These are phyloP conservation scores for Dryadula phaetusa DNA, from an alignment of 2,888 invertebrate genomes.

Conservation along the genomic window DNA sequence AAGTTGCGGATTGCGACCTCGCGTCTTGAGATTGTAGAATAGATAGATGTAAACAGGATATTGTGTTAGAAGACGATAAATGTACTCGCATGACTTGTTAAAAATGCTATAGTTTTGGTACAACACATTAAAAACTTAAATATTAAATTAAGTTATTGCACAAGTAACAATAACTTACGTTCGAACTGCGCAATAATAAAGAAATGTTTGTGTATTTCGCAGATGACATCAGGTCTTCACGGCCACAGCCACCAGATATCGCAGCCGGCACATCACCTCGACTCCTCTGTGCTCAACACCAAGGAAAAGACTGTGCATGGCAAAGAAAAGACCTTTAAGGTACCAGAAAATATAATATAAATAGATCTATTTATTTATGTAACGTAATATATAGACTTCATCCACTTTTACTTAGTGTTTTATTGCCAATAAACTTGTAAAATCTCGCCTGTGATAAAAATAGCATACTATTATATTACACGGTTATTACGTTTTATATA, in stretches of 20 bases:
- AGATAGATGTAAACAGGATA: conserved; percentile 37
- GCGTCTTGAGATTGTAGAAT: conserved; percentile 30
- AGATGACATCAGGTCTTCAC: conserved; percentile 79
- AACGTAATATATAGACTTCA: conserved; percentile 1
- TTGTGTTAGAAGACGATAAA: neutral
- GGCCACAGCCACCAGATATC: conserved; percentile 75
- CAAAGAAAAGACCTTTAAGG: conserved; percentile 82
- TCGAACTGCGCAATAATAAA: neutral
- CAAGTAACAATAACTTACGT: neutral
- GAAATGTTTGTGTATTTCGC: conserved; percentile 44
- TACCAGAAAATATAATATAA: conserved; percentile 48
- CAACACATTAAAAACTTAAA: neutral
- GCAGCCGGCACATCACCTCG: conserved; percentile 74
- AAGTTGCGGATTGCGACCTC: conserved; percentile 33
- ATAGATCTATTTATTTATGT: neutral
- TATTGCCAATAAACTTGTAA: conserved; percentile 31
- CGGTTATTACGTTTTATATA: conserved; percentile 27
- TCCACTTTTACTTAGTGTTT: conserved; percentile 19
- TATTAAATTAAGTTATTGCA: neutral
- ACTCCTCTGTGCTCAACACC: conserved; percentile 65
- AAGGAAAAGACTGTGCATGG: conserved; percentile 82
- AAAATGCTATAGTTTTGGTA: neutral
- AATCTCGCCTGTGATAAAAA: conserved; percentile 30
- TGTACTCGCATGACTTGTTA: too few species aligned
- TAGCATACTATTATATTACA: conserved; percentile 30